Evolutionary conservation across 1,140 invertebrate species (phyloP).

Genomic region (Papilio xuthus): DNA sequence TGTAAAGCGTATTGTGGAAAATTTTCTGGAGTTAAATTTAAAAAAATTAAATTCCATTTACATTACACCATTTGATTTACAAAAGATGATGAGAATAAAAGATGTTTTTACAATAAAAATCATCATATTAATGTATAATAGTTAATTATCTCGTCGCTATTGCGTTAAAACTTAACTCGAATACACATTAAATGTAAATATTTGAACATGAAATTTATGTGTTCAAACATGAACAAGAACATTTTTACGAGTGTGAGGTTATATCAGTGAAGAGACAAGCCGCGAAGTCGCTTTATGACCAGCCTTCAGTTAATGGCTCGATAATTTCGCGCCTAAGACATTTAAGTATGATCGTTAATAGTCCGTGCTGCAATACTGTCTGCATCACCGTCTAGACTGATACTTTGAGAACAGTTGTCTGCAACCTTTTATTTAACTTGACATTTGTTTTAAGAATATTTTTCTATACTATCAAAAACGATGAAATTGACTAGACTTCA

Average conservation of each 20-base stretch:
- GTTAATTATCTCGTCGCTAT: neutral
- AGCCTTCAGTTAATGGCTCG: neutral
- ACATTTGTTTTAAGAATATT: neutral
- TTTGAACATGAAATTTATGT: neutral
- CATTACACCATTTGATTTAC: too few species aligned
- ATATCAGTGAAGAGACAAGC: neutral
- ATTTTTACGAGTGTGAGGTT: conserved; percentile 4
- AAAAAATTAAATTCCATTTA: neutral
- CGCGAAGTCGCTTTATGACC: conserved; percentile 14
- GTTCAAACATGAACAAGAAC: neutral
- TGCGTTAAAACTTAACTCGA: neutral
- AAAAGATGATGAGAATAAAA: too few species aligned
- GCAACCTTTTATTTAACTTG: conserved; percentile 1
- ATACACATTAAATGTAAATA: neutral
- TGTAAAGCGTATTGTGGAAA: neutral
- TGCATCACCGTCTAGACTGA: conserved; percentile 31
- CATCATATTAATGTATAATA: neutral
- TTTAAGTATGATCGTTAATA: conserved; percentile 27
- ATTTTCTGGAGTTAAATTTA: too few species aligned
- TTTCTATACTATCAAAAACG: too few species aligned
- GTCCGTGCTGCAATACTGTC: conserved; percentile 25
- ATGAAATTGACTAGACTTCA: too few species aligned
- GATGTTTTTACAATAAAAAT: neutral
- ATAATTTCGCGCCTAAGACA: conserved; percentile 21
- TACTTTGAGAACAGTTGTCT: neutral